A percentile compares a stretch with the other conserved stretches of the same genome.
Evolutionary conservation across 2,888 invertebrate genomes (phyloP).

Genomic region (Asteroscopus sphinx): DNA sequence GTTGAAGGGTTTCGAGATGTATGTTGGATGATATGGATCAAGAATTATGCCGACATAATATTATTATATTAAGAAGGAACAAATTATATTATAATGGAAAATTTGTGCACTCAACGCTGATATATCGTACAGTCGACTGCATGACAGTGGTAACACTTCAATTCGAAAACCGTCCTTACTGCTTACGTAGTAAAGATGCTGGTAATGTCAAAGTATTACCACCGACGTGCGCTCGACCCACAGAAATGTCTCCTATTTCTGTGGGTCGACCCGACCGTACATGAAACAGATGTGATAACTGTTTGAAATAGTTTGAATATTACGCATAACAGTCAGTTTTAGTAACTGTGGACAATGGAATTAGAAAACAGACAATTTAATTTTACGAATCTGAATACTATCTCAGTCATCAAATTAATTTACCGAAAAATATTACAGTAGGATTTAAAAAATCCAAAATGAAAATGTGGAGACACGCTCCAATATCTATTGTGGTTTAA

Average conservation of each 20-base stretch:
- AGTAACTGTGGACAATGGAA: not conserved
- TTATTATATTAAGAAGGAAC: not conserved
- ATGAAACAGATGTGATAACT: not conserved
- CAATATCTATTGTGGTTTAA: conserved; percentile 68
- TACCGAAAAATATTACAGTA: conserved; percentile 55
- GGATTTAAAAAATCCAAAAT: conserved; percentile 55
- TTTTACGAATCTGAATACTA: conserved; percentile 9
- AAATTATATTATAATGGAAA: too few species aligned
- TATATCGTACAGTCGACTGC: too few species aligned
- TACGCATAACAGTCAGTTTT: too few species aligned
- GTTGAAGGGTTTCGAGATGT: conserved; percentile 26
- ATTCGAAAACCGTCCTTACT: too few species aligned
- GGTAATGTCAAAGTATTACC: too few species aligned
- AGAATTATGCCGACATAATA: conserved; percentile 11
- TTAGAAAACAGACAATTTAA: conserved; percentile 2
- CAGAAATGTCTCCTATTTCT: too few species aligned
- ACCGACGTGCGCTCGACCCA: too few species aligned
- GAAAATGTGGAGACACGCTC: conserved; percentile 66
- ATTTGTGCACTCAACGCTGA: too few species aligned
- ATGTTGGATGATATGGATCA: conserved; percentile 44
- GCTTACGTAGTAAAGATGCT: too few species aligned
- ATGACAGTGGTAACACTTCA: too few species aligned
- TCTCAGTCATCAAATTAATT: conserved; percentile 56
- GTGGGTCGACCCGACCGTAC: too few species aligned
- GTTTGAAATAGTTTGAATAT: too few species aligned